Base-by-base conservation (phyloP, 2,113 vertebrate genomes). In the Circaetus gallicus region DNA sequence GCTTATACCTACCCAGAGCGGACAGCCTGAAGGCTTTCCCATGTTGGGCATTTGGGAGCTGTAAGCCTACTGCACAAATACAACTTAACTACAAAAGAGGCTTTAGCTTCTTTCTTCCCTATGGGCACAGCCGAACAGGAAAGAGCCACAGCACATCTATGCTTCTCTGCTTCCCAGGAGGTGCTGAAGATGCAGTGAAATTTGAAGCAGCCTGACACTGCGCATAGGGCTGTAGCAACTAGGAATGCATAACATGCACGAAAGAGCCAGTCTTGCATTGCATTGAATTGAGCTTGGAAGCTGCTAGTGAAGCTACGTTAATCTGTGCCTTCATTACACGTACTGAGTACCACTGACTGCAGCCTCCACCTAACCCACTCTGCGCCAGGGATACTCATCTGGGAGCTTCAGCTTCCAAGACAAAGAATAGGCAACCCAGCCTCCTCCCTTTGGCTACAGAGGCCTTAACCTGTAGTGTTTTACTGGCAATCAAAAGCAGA, bases 261-360 rank as follows among this genome's bases (percentile, higher is more conserved):
- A 61, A 26, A 70, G 19, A 40, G 12, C 13, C 20, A 8, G 26
- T 17, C 58, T 45, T 67, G 62, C 12, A 21, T 21, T 47, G 53
- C 29, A 13, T 3, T 31, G 31, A 36, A 31, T 0, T 36, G 49
- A 36, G 34, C 28, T 40, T 28, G 65, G 82, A 47, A 83, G 63
- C 32, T 83, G 31, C 12, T 31, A 1, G 13, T 16, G 32, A 38
- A 36, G 32, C 5, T 32, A 15, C 9, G 10, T 53, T 36, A 26
- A 40, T 21, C 10, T 43, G 0, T 45, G 11, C 32, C 24, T 63
- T 31, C 26, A 3, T 32, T 40, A 5, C 1, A 0, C 26, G n/a
- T 25, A 42, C 80, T 31, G 25, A 36, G 22, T 3, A 34, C 9
- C 34, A 9, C 19, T 4, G 9, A 2, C 26, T 62, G 65, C 76